Evolutionary conservation across 2,888 invertebrate species (phyloP), one percentile per base, ranked within the genome.

Genomic region (Nemoura dubitans): DNA sequence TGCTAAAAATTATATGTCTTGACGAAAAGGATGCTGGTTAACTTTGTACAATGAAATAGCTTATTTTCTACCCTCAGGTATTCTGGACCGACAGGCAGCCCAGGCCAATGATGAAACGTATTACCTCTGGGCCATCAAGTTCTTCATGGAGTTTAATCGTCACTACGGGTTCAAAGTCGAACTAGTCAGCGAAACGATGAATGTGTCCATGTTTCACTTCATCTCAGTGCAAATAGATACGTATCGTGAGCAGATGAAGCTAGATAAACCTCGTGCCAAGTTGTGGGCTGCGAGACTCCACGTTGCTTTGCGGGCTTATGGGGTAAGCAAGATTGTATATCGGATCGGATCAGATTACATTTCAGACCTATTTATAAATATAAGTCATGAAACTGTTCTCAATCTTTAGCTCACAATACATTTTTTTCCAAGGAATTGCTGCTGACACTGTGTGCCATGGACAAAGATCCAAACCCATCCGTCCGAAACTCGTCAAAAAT

Each of bases 131-230:
- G 96, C 97, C 7, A 93, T 98, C 89, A 95, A 96, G 90, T 99
- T 98, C 92, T 99, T 99, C 92, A 98, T 99, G 98, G 97, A 98
- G 92, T 99, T 99, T 92, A 98, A 98, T 93, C 95, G 99, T 89
- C 93, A 95, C 90, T 95, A 97, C 91, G 95, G 96, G 90, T 96
- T 97, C 91, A 94, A 97, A 92, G 95, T 98, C 89, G 97, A 97
- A 91, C 93, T 97, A 89, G 96, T 98, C 89, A 98, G 98, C 91
- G 98, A 99, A 92, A 98, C 99, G 0, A 94, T 99, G 94, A 96
- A 97, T 26, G 95, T 97, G 3, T 95, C 96, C 88, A 95, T 96
- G 90, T 99, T 99, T 92, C 98, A 99, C 92, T 97, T 97, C 92
- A 96, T 98, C 10, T 98, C 99, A 92, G 96, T 97, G 89, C 96